Percentiles rank a stretch among this genome's conserved stretches.
Conservation (phyloP, 2,888 invertebrate genomes). For the Tachina fera region DNA sequence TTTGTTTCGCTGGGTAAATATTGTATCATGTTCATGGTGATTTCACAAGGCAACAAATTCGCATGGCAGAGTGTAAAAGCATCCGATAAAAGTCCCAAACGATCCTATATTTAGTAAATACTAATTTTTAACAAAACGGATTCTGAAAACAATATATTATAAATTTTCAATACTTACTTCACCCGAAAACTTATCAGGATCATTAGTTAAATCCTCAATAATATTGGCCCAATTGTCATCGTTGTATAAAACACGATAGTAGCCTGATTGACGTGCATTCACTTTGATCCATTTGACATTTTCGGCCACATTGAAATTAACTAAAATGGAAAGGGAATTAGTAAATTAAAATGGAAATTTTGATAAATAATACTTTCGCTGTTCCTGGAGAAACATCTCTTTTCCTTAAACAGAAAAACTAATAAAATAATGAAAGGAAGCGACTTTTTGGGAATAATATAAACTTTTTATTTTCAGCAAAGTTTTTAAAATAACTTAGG, state of each 20-base stretch:
- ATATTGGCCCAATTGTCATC: slow-evolving; percentile 82
- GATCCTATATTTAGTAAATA: slow-evolving; percentile 77
- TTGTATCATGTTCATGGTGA: slow-evolving; percentile 82
- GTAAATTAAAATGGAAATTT: background rate
- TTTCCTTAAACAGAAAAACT: background rate
- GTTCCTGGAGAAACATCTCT: background rate
- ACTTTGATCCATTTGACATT: slow-evolving; percentile 83
- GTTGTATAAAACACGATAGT: slow-evolving; percentile 82
- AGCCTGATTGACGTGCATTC: slow-evolving; percentile 82
- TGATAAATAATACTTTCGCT: background rate
- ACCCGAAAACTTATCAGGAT: slow-evolving; percentile 80
- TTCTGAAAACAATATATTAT: background rate
- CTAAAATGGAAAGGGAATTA: slow-evolving; percentile 71
- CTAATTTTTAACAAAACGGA: background rate
- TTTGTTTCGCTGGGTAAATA: slow-evolving; percentile 82
- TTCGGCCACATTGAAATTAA: slow-evolving; percentile 81
- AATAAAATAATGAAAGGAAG: too few species aligned
- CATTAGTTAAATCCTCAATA: slow-evolving; percentile 79
- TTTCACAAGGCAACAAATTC: slow-evolving; percentile 82
- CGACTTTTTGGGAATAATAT: too few species aligned
- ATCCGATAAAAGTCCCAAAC: slow-evolving; percentile 82
- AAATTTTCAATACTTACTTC: slow-evolving; percentile 75
- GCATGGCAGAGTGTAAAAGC: slow-evolving; percentile 83
- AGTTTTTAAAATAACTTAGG: too few species aligned
- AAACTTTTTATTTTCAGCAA: too few species aligned